Evolutionary conservation across 2,888 invertebrate species (phyloP), one percentile per base, ranked within the genome.

Genomic region (Dasypolia templi): DNA sequence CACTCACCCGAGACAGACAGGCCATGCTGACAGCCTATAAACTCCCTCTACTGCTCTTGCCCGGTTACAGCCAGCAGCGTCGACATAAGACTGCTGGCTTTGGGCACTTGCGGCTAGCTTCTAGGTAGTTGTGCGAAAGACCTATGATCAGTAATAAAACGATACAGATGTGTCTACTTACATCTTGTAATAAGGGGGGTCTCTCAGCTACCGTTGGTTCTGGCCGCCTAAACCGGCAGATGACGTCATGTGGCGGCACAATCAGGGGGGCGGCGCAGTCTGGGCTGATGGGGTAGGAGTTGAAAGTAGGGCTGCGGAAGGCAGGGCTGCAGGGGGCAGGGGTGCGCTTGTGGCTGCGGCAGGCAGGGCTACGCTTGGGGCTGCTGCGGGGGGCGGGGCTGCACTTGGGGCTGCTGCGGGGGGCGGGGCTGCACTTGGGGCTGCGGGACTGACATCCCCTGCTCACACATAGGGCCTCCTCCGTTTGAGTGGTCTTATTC

Each of bases 121-220:
- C n/a, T n/a, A n/a, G 0, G 17, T 39, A 32, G 4, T 19, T 29
- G 32, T 14, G 35, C 19, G 29, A 29, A 14, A 12, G 29, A 14
- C 14, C 44, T 35, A 14, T 51, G 19, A 12, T n/a, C 26, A 51
- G 17, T 44, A 22, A 59, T 51, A 26, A 39, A 55, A 44, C 3
- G 0, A 42, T 14, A 35, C 53, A n/a, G 4, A 61, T 26, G n/a
- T 65, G 29, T 22, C 49, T 68, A 87, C 89, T 88, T 76, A 91
- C 91, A 77, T 89, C 84, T 46, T 84, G 79, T 67, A 90, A 89
- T 35, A 86, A 71, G 35, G 67, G 44, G 7, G 55, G 61, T 35
- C 65, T 19, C 32, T 46, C 39, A 63, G 32, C 22, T 46, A 32
- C n/a, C 22, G 39, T 22, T 42, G 7, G 5, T 46, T 66, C 42